Percentiles rank a stretch among this genome's conserved stretches.
phyloP scores from a whole-genome alignment of 2,797 vertebrate species.

The Fratercula arctica region DNA sequence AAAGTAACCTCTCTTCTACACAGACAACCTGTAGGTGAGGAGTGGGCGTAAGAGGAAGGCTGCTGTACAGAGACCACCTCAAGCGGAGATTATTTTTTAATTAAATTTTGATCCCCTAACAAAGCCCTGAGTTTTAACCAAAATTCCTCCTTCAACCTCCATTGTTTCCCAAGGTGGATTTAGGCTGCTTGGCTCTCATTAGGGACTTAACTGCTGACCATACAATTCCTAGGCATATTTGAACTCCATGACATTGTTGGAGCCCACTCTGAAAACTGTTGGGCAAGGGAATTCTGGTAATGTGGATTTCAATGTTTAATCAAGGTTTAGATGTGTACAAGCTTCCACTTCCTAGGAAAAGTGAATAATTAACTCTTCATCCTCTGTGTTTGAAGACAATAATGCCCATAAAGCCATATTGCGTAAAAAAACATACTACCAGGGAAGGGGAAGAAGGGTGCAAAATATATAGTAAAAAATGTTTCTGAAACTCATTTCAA shows the following conservation, averaged over 20 bases:
- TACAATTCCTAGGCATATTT: not conserved
- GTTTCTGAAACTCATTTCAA: not conserved
- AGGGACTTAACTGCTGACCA: slow-evolving; percentile 22
- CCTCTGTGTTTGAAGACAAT: not conserved
- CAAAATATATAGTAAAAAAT: not conserved
- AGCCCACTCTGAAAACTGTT: not conserved
- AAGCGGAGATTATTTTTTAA: slow-evolving; percentile 35
- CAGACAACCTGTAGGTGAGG: not conserved
- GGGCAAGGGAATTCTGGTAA: slow-evolving; percentile 2
- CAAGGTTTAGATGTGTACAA: not conserved
- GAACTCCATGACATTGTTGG: not conserved
- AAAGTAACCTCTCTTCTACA: not conserved
- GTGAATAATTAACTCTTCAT: slow-evolving; percentile 44
- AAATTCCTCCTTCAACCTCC: not conserved
- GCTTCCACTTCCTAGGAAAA: not conserved
- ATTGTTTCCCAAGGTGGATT: slow-evolving; percentile 19
- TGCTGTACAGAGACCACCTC: not conserved
- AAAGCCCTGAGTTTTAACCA: slow-evolving; percentile 4
- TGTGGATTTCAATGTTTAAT: slow-evolving; percentile 42
- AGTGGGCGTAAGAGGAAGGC: not conserved
- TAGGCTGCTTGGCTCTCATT: not conserved
- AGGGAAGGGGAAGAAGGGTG: not conserved
- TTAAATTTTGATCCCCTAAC: slow-evolving; percentile 44
- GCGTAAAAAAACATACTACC: not conserved
- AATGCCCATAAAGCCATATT: not conserved